Evolutionary conservation across 2,888 invertebrate species (phyloP).

Genomic region (Sycophila texana): DNA sequence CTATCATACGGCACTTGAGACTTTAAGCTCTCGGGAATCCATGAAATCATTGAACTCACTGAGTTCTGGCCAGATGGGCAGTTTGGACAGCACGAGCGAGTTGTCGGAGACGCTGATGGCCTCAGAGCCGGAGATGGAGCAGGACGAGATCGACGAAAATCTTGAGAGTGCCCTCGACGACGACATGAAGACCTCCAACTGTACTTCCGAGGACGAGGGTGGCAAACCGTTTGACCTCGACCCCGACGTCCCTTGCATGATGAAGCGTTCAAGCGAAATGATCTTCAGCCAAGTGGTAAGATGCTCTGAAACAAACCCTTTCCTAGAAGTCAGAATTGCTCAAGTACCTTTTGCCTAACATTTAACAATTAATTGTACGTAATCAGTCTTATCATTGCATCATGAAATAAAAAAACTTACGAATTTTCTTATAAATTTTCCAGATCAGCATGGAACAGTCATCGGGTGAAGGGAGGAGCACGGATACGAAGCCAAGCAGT

Average conservation of each 20-base stretch:
- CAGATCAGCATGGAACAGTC: slow-evolving; percentile 50
- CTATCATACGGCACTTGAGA: slow-evolving; percentile 90
- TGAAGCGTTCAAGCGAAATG: slow-evolving; percentile 95
- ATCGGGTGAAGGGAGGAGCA: slow-evolving; percentile 25
- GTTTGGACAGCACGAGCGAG: slow-evolving; percentile 91
- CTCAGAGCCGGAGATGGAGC: slow-evolving; percentile 86
- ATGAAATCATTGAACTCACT: slow-evolving; percentile 93
- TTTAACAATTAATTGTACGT: too few species aligned
- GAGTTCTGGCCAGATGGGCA: slow-evolving; percentile 91
- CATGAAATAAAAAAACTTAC: neutral
- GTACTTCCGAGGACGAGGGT: slow-evolving; percentile 69
- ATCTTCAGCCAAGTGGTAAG: slow-evolving; percentile 82
- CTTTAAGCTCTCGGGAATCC: slow-evolving; percentile 92
- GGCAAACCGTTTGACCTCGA: slow-evolving; percentile 75
- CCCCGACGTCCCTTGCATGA: slow-evolving; percentile 74
- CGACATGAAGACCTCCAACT: slow-evolving; percentile 64
- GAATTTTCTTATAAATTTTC: neutral
- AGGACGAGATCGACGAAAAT: slow-evolving; percentile 80
- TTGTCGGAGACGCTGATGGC: slow-evolving; percentile 94
- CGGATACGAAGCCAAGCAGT: slow-evolving; percentile 55
- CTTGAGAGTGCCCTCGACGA: slow-evolving; percentile 75
- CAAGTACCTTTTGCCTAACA: too few species aligned
- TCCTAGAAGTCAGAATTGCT: too few species aligned
- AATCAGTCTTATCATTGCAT: neutral
- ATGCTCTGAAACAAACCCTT: neutral